Conservation (phyloP, 2,113 vertebrate species). For the Spermophilus dauricus region DNA sequence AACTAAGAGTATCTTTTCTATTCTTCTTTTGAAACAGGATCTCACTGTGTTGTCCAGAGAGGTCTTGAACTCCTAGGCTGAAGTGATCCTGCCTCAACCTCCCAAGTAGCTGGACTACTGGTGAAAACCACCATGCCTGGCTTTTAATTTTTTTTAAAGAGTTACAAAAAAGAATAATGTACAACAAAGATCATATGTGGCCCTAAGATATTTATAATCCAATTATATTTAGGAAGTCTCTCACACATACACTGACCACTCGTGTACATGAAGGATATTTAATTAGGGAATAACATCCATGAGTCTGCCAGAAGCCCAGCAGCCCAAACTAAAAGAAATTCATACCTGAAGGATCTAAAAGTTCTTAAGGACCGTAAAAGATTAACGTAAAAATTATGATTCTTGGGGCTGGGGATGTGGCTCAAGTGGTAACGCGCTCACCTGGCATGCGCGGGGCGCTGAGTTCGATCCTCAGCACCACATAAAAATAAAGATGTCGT, state of each 20-base stretch:
- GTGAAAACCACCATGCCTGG: no score
- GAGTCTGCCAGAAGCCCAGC: conserved; percentile 16
- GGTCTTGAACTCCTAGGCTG: no score
- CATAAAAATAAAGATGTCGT: no score
- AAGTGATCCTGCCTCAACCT: no score
- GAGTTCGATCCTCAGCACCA: no score
- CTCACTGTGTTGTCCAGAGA: neutral
- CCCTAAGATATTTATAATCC: neutral
- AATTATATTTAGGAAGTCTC: conserved; percentile 12
- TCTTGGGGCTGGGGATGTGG: neutral
- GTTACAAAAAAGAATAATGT: conserved; percentile 9
- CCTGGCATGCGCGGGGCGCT: no score
- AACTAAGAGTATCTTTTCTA: neutral
- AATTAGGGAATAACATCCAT: neutral
- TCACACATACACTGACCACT: neutral
- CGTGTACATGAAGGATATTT: neutral
- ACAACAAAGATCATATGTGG: neutral
- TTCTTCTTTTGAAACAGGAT: neutral
- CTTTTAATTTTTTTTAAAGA: conserved; percentile 21
- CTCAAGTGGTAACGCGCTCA: no score
- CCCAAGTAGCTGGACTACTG: no score
- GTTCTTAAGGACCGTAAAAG: conserved; percentile 20
- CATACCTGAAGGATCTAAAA: conserved; percentile 11
- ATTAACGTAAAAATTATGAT: conserved; percentile 38
- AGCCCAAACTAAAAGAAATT: conserved; percentile 28